These are phyloP conservation scores for Alca torda DNA, from an alignment of 2,797 vertebrate genomes.

Conservation along the genomic window DNA sequence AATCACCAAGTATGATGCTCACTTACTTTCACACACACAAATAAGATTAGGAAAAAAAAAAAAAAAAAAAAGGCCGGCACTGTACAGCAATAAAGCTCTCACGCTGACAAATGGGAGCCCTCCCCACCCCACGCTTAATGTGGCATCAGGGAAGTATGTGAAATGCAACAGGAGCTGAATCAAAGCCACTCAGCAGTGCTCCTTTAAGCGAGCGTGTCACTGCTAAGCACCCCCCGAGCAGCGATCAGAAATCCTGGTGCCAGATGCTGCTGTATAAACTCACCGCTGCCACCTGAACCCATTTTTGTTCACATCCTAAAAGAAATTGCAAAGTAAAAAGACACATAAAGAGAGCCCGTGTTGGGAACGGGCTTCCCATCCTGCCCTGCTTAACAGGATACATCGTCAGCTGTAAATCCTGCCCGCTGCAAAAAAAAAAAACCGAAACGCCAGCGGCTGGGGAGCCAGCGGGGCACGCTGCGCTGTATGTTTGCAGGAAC, in stretches of 20 bases:
- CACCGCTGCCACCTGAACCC: not conserved
- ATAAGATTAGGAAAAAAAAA: slow-evolving; percentile 15
- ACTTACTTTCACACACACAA: slow-evolving; percentile 29
- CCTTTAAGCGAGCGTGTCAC: not conserved
- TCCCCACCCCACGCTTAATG: slow-evolving; percentile 21
- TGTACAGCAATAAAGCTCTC: slow-evolving; percentile 50
- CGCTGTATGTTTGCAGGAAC: rapidly evolving
- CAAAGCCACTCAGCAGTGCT: slow-evolving; percentile 48
- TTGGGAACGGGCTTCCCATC: not conserved
- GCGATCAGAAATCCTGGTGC: slow-evolving; percentile 2
- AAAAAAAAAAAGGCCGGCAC: not conserved
- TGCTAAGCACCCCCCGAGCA: slow-evolving; percentile 52
- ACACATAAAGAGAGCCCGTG: rapidly evolving
- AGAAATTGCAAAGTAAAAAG: not conserved
- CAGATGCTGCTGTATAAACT: slow-evolving; percentile 48
- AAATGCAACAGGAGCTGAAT: slow-evolving; percentile 40
- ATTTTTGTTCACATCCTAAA: not conserved
- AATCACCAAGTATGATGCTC: slow-evolving; percentile 17
- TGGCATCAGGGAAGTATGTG: slow-evolving; percentile 47
- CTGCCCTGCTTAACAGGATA: not conserved
- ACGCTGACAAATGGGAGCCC: slow-evolving; percentile 52
- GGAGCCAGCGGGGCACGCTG: not conserved
- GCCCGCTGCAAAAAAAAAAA: not conserved
- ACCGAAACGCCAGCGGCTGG: not conserved
- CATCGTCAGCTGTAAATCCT: not conserved